A percentile compares a stretch with the other conserved stretches of the same genome.
phyloP scores from a whole-genome alignment of 2,888 invertebrate species.

The Parascotia fuliginaria region DNA sequence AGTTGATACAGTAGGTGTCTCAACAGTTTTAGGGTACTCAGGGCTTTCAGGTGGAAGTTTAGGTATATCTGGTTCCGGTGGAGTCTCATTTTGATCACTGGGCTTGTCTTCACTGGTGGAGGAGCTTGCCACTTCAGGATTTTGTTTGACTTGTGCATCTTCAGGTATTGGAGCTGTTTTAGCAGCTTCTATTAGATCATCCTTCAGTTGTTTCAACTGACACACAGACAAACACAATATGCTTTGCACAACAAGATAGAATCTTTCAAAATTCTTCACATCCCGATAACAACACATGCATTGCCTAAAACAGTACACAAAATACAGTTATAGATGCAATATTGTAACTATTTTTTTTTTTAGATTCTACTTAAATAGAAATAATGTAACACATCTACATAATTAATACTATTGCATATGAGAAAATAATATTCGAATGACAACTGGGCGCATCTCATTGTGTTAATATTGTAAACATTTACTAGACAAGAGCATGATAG shows the following conservation, averaged over 20 bases:
- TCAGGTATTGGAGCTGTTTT: slow-evolving; percentile 55
- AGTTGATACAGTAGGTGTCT: slow-evolving; percentile 46
- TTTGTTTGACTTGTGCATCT: slow-evolving; percentile 61
- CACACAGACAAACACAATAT: slow-evolving; percentile 93
- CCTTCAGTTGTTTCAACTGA: slow-evolving; percentile 91
- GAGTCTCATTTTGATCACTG: slow-evolving; percentile 55
- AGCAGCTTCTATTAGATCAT: slow-evolving; percentile 80
- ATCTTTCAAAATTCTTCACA: slow-evolving; percentile 95
- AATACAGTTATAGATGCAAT: too few species aligned
- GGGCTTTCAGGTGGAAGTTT: slow-evolving; percentile 50
- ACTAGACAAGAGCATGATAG: slow-evolving; percentile 15
- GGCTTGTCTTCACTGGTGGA: slow-evolving; percentile 53
- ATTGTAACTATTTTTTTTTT: too few species aligned
- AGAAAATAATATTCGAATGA: neutral
- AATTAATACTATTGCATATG: neutral
- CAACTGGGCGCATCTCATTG: neutral
- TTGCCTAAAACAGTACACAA: slow-evolving; percentile 88
- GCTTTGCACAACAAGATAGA: slow-evolving; percentile 95
- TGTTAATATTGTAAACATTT: slow-evolving; percentile 6
- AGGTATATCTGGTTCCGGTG: slow-evolving; percentile 49
- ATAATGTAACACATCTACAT: neutral
- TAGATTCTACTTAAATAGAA: neutral
- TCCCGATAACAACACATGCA: slow-evolving; percentile 98
- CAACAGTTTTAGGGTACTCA: slow-evolving; percentile 57
- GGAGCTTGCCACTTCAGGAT: slow-evolving; percentile 46